Percentiles rank a stretch among this genome's conserved stretches.
Evolutionary conservation across 1,140 invertebrate genomes (phyloP).

Genomic region (Drusus annulatus): DNA sequence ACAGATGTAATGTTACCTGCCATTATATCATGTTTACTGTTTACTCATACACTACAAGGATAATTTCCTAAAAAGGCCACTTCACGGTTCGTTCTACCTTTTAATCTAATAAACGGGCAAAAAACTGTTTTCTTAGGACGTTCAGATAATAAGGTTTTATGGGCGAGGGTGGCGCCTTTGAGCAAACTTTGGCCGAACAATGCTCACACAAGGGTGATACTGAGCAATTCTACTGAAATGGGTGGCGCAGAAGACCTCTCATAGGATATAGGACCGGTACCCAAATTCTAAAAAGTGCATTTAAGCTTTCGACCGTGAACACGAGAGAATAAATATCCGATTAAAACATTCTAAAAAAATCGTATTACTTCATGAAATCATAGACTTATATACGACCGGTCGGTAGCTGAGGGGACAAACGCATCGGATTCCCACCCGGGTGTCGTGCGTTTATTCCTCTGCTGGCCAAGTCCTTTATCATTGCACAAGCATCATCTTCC

Average conservation of each 20-base stretch:
- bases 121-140: slow-evolving; percentile 34
- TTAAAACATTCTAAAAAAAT: no score
- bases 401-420: no score
- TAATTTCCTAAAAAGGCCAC: slow-evolving; percentile 4
- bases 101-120: slow-evolving; percentile 20
- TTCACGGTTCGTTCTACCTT: background rate
- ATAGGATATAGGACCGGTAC: background rate
- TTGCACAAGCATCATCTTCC: no score
- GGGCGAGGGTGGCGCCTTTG: slow-evolving; percentile 15
- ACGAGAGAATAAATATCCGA: no score
- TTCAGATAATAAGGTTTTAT: slow-evolving; percentile 6
- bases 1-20: background rate
- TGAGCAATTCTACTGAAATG: background rate
- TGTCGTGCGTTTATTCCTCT: no score
- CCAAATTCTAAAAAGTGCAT: background rate
- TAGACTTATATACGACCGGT: no score
- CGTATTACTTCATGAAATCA: no score
- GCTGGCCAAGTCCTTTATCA: no score
- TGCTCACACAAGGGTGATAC: background rate
- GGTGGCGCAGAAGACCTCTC: background rate
- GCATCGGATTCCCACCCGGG: no score
- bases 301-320: background rate
- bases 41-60: background rate
- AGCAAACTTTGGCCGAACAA: slow-evolving; percentile 19
- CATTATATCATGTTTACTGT: background rate